phyloP scores from a whole-genome alignment of 2,888 invertebrate species.

The Sarcophaga variegata region DNA sequence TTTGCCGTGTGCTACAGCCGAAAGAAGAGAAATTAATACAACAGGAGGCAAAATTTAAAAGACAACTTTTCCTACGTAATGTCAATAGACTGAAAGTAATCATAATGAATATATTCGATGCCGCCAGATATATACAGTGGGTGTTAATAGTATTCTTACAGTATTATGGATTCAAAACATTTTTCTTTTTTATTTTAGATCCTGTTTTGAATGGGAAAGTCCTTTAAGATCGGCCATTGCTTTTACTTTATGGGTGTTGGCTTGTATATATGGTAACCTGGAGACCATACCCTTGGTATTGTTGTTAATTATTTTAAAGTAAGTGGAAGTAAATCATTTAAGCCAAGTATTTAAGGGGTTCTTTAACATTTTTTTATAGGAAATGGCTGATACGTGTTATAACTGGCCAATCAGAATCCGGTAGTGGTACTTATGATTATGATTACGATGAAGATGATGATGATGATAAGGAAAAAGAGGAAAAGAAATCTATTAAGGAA shows the following conservation, averaged over 20 bases:
- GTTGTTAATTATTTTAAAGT: constrained; percentile 89
- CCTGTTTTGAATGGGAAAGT: constrained; percentile 99
- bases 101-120: constrained; percentile 93
- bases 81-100: constrained; percentile 95
- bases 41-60: constrained; percentile 96
- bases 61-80: constrained; percentile 95
- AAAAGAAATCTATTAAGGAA: constrained; percentile 97
- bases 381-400: constrained; percentile 81
- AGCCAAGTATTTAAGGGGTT: background rate
- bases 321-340: constrained; percentile 71
- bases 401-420: constrained; percentile 78
- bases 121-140: constrained; percentile 95
- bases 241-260: constrained; percentile 91
- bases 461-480: constrained; percentile 96
- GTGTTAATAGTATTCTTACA: constrained; percentile 75
- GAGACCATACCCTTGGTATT: constrained; percentile 96
- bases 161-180: no score
- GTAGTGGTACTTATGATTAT: constrained; percentile 83
- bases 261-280: constrained; percentile 96
- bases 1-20: constrained; percentile 95
- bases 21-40: constrained; percentile 97
- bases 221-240: constrained; percentile 91
- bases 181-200: constrained; percentile 83
- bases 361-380: constrained; percentile 69
- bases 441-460: constrained; percentile 92